Evolutionary conservation across 2,888 invertebrate genomes (phyloP).

Genomic region (Frankliniella intonsa): DNA sequence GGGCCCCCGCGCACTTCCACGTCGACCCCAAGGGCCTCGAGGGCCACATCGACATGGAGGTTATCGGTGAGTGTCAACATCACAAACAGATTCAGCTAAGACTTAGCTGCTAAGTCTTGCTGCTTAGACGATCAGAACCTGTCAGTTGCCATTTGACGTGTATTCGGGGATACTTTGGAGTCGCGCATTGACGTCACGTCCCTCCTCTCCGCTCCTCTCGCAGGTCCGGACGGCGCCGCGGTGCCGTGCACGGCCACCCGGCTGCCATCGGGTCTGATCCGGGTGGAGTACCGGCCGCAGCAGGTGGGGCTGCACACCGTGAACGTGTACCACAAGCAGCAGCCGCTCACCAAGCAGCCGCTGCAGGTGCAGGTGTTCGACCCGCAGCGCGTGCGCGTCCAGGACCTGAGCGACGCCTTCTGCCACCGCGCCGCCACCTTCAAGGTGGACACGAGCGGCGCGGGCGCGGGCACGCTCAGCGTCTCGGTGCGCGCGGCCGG

Average conservation of each 20-base stretch:
- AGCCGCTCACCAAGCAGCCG: slow-evolving; percentile 58
- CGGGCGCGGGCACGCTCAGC: slow-evolving; percentile 78
- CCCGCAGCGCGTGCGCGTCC: slow-evolving; percentile 65
- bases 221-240: slow-evolving; percentile 52
- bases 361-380: slow-evolving; percentile 74
- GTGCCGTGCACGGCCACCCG: slow-evolving; percentile 57
- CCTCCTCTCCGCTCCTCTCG: slow-evolving; percentile 5
- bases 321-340: slow-evolving; percentile 58
- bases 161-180: too few relatives aligned
- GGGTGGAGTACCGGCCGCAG: slow-evolving; percentile 72
- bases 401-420: slow-evolving; percentile 70
- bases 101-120: too few relatives aligned
- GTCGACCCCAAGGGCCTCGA: slow-evolving; percentile 50
- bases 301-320: slow-evolving; percentile 72
- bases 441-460: slow-evolving; percentile 68
- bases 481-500: slow-evolving; percentile 78
- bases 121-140: too few relatives aligned
- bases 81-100: too few relatives aligned
- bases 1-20: slow-evolving; percentile 42
- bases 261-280: slow-evolving; percentile 61
- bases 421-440: slow-evolving; percentile 78
- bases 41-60: slow-evolving; percentile 48
- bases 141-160: too few relatives aligned
- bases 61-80: background rate
- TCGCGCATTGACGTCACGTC: too few relatives aligned